These are phyloP conservation scores for Galbula dea DNA, from an alignment of 2,113 vertebrate species.

Conservation along the genomic window DNA sequence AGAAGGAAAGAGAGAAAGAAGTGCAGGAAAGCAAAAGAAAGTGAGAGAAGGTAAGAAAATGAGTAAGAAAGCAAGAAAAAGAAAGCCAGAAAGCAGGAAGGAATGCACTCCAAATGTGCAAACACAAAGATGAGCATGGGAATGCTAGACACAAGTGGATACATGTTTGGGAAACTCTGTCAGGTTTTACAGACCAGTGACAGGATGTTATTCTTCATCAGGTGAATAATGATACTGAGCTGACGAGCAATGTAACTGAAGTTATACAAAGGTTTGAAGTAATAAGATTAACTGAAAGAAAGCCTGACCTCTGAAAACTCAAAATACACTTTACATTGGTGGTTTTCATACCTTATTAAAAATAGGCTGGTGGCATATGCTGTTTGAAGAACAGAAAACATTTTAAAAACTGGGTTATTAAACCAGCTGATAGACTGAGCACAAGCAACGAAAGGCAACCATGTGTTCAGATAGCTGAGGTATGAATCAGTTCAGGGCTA, in stretches of 20 bases:
- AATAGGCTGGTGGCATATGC: neutral
- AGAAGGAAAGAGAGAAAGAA: neutral
- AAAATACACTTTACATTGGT: neutral
- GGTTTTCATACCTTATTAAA: neutral
- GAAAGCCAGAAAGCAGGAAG: neutral
- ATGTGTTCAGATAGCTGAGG: slow-evolving; percentile 39
- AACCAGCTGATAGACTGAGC: neutral
- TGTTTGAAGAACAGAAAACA: neutral
- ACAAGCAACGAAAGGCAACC: slow-evolving; percentile 39
- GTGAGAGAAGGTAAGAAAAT: neutral
- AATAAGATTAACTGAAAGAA: neutral
- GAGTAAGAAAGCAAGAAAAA: neutral
- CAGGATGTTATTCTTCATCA: neutral
- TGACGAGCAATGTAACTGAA: neutral
- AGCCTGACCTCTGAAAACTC: neutral
- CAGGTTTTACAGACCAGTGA: neutral
- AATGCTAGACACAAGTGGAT: neutral
- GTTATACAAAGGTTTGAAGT: neutral
- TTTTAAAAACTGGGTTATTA: slow-evolving; percentile 32
- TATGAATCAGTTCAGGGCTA: slow-evolving; percentile 45
- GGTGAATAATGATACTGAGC: neutral
- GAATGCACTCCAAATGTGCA: neutral
- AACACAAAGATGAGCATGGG: neutral
- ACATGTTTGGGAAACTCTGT: neutral
- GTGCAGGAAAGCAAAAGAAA: neutral